A percentile compares a stretch with the other conserved stretches of the same genome.
Conservation (phyloP, 1,140 invertebrate species). For the Hypothenemus hampei region DNA sequence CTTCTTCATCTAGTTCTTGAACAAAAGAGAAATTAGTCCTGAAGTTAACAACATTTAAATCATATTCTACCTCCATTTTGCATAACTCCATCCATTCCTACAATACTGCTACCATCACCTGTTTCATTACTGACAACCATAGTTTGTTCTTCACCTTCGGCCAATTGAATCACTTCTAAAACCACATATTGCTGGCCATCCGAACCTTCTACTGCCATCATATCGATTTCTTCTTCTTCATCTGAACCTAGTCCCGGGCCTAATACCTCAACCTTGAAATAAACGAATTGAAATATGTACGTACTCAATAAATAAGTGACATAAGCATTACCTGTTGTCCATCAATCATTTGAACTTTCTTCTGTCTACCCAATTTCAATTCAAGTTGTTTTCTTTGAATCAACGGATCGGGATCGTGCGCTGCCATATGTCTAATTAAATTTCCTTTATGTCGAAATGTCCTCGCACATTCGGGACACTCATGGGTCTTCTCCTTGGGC, state of each 20-base stretch:
- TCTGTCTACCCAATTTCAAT: constrained; percentile 73
- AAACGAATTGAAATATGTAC: constrained; percentile 1
- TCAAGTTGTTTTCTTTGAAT: constrained; percentile 72
- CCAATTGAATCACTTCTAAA: constrained; percentile 76
- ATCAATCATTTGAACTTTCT: constrained; percentile 66
- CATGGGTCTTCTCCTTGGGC: constrained; percentile 85
- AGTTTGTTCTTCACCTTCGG: constrained; percentile 56
- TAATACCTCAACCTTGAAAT: constrained; percentile 45
- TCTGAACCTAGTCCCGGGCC: constrained; percentile 51
- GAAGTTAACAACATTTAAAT: not conserved
- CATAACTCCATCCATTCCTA: constrained; percentile 37
- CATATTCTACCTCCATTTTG: constrained; percentile 36
- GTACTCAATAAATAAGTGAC: not conserved
- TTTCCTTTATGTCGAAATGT: constrained; percentile 91
- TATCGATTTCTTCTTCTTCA: constrained; percentile 52
- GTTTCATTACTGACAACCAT: constrained; percentile 41
- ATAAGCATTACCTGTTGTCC: constrained; percentile 52
- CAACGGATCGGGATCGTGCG: constrained; percentile 77
- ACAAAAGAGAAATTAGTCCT: not conserved
- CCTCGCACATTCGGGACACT: constrained; percentile 82
- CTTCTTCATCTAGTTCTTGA: constrained; percentile 42
- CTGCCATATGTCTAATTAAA: constrained; percentile 85
- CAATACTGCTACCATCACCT: constrained; percentile 31
- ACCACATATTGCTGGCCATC: constrained; percentile 84
- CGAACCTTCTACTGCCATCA: constrained; percentile 62